These are phyloP conservation scores for Tenthredo scrophulariae DNA, from an alignment of 2,888 invertebrate genomes.

Conservation along the genomic window DNA sequence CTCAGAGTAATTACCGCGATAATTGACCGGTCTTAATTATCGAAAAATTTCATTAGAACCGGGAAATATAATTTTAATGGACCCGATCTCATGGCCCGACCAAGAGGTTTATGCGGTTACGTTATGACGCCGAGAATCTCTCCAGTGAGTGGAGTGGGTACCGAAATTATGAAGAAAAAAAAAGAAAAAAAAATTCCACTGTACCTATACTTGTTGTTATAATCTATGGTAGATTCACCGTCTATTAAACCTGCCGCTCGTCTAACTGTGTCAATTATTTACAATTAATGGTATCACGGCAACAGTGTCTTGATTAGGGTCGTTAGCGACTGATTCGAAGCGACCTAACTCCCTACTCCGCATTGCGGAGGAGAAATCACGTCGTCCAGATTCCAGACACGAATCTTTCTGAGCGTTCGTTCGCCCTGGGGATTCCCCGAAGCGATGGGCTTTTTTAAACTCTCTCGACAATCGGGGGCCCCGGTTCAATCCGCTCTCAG, in stretches of 20 bases:
- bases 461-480: constrained; percentile 30
- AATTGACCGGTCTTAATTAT: constrained; percentile 71
- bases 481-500: neutral
- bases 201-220: neutral
- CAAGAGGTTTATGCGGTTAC: neutral
- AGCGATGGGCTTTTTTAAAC: constrained; percentile 42
- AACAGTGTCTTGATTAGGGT: constrained; percentile 35
- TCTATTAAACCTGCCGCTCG: neutral
- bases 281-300: constrained; percentile 44
- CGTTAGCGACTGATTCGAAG: constrained; percentile 40
- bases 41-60: constrained; percentile 69
- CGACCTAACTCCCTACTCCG: constrained; percentile 17
- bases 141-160: neutral
- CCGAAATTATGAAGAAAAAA: neutral
- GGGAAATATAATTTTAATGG: constrained; percentile 68
- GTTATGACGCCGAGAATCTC: neutral
- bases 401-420: constrained; percentile 41
- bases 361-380: constrained; percentile 47
- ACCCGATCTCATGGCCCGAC: constrained; percentile 56
- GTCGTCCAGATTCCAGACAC: constrained; percentile 50
- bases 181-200: neutral
- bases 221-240: neutral
- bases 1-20: constrained; percentile 67
- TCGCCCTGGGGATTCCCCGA: constrained; percentile 18
- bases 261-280: constrained; percentile 20